Evolutionary conservation across 2,113 vertebrate species (phyloP).

Genomic region (Pollimyrus isidori): DNA sequence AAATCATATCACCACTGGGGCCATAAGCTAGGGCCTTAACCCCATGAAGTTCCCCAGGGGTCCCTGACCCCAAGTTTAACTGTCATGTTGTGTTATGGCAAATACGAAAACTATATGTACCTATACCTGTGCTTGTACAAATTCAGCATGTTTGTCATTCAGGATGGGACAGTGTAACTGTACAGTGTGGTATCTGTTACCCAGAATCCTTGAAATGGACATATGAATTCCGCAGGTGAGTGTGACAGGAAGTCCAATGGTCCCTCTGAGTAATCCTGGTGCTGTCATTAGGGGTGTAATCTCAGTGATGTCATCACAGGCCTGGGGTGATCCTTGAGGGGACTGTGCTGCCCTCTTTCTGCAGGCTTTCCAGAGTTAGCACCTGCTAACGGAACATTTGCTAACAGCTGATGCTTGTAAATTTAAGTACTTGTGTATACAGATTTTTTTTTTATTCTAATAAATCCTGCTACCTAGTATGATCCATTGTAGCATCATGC

Average conservation of each 20-base stretch:
- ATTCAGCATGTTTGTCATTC: not conserved
- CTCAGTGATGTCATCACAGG: not conserved
- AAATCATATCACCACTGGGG: not conserved
- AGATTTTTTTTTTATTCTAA: not conserved
- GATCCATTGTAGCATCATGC: not conserved
- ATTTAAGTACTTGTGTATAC: not conserved
- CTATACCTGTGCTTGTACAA: not conserved
- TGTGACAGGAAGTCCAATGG: conserved; percentile 22
- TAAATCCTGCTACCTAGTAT: not conserved
- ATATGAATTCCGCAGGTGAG: conserved; percentile 6
- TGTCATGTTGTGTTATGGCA: not conserved
- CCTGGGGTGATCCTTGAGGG: not conserved
- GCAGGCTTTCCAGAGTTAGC: not conserved
- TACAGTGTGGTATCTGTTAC: not conserved
- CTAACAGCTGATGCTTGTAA: not conserved
- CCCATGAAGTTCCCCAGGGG: not conserved
- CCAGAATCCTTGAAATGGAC: not conserved
- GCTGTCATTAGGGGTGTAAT: not conserved
- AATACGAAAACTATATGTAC: not conserved
- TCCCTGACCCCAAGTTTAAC: not conserved
- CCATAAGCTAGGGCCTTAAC: not conserved
- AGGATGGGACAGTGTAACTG: not conserved
- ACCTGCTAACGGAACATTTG: not conserved
- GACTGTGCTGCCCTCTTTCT: not conserved
- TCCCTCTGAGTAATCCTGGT: not conserved